Evolutionary conservation across 2,888 invertebrate genomes (phyloP), one percentile per base, ranked within the genome.

Genomic region (Aethes cnicana): DNA sequence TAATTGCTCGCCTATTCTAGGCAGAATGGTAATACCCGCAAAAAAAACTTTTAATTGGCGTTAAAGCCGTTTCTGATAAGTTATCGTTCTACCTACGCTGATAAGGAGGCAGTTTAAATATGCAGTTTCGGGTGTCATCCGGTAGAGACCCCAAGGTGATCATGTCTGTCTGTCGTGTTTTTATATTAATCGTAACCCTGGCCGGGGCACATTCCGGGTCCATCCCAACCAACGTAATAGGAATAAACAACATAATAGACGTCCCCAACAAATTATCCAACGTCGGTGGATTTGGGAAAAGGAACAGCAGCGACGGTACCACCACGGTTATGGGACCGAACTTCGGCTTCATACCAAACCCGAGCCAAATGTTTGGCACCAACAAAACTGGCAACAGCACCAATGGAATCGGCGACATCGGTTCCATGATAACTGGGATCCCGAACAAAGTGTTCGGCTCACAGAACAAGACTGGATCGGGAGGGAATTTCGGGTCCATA

Each of bases 71-170:
- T 37, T 14, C 14, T 7, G 5, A 25, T 21, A 32, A 11, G 2
- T 16, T 7, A 21, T 21, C 20, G 8, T 4, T 16, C 21, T n/a
- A 20, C 17, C 18, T 25, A 18, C 21, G 14, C 5, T 25, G 52
- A 52, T 52, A 52, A 52, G 32, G 4, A 12, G 6, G 8, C 25
- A 23, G 12, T 39, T 52, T 52, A 52, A 47, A 39, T 46, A 33
- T 39, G 37, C 46, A 3, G 5, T 12, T 26, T 32, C 39, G 25
- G 11, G 14, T 9, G 26, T 14, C 33, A 14, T 52, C 44, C 39
- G 18, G 39, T 20, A 52, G 39, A 52, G 6, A 20, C 46, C 23
- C 7, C 26, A 16, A 39, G 11, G 52, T 20, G 5, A 39, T 20
- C 18, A 52, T 52, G 52, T 39, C 26, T 16, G 20, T n/a, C 2